Base-by-base conservation (phyloP, 2,888 invertebrate genomes). In the Byasa hedistus region DNA sequence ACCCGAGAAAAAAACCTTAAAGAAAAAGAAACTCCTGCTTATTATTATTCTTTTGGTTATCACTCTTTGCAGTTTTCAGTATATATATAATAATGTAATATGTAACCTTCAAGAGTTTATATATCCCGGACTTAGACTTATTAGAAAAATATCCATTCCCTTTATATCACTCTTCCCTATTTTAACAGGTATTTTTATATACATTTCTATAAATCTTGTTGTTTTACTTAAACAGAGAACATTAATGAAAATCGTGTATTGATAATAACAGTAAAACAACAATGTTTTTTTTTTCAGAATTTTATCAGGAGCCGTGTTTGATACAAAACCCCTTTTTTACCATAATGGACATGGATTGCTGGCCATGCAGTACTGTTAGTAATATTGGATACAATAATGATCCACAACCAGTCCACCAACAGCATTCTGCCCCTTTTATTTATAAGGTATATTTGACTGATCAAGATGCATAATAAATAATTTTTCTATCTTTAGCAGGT, bases 271-370 rank as follows among this genome's bases (percentile, higher is more conserved):
- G 3, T 51, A 51, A 21, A 51, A 21, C 19, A 51, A 51, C 2
- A 24, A n/a, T n/a, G n/a, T n/a, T n/a, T n/a, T 15, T 32, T 54
- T 8, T 93, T 84, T 74, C 87, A 94, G 96, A 95, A 81, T 93
- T 95, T 56, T 97, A 97, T 76, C 96, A 97, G 89, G 97, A 97
- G 85, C 95, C 95, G 77, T 97, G 97, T 81, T 87, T 97, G 51
- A 86, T 97, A 73, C 94, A 95, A 79, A 97, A 97, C 87, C 97
- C 97, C 19, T 96, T 95, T 80, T 97, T 96, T 81, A 94, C 94
- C 79, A 94, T 96, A 15, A 92, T 93, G n/a, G 95, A 96, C 76
- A 94, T 97, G 92, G 96, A 96, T 79, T 97, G 97, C 79, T 96
- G 95, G 93, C 96, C 97, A 0, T 97, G 97, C 77, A 94, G 94